Evolutionary conservation across 2,113 vertebrate species (phyloP), one percentile per base, ranked within the genome.

Genomic region (Heterotilapia buettikoferi): DNA sequence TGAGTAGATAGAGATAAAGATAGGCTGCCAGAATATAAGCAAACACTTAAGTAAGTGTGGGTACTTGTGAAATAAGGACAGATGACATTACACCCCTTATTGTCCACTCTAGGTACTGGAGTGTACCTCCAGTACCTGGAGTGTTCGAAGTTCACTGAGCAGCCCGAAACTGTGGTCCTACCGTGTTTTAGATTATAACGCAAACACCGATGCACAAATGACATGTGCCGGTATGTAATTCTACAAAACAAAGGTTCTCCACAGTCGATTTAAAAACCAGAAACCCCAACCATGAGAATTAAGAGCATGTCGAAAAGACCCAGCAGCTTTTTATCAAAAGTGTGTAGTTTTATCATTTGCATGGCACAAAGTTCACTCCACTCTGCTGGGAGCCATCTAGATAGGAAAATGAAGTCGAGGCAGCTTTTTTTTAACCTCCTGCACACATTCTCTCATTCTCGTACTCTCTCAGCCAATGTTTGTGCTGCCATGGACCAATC

Each of bases 341-440:
- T n/a, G 45, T 16, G 26, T 78, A 13, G 45, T 31, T 50, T n/a
- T 50, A 57, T 80, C 2, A 90, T 93, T 94, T 93, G 90, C 88
- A 93, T 92, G n/a, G 80, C 47, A 53, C 76, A 52, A 24, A 57
- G 40, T 45, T 84, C 19, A 90, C 94, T 92, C 92, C 82, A 84
- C 52, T 90, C 7, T 86, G 66, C 40, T 83, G 10, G 68, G 24
- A 66, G 80, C 11, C 29, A 18, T 38, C 31, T 4, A 31, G 38
- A 54, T 21, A n/a, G 54, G 40, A 86, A 61, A 56, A 47, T 52
- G 21, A 84, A 57, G 76, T 84, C 57, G 59, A 76, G 82, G 16
- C 56, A n/a, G 52, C 26, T 73, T 73, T 73, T 73, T 80, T 80
- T 45, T 5, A 80, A 83, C 63, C 29, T 86, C n/a, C 47, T 80